Conservation (phyloP, 2,113 vertebrate genomes). For the Sebastes schlegelii region DNA sequence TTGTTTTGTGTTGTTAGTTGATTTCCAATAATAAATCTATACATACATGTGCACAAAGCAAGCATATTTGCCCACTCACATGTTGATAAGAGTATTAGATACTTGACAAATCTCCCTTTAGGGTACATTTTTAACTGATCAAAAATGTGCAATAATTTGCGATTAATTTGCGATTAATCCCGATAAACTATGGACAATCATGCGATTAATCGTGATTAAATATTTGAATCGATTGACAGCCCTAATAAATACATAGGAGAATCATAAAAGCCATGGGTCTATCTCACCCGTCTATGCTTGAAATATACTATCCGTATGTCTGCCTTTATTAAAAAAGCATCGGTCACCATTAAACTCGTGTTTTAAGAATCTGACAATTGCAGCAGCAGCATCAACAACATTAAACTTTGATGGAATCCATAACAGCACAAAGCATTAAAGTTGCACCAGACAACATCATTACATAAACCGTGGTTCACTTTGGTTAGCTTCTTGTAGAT, state of each 20-base stretch:
- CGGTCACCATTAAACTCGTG: neutral
- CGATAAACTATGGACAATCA: too few relatives aligned
- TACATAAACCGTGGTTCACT: constrained; percentile 33
- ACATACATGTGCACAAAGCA: too few relatives aligned
- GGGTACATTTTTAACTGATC: too few relatives aligned
- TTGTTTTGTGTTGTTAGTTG: too few relatives aligned
- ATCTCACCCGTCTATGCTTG: neutral
- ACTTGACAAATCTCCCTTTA: too few relatives aligned
- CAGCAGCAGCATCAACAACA: constrained; percentile 9
- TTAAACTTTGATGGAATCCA: constrained; percentile 53
- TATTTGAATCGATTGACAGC: too few relatives aligned
- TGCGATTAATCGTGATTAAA: too few relatives aligned
- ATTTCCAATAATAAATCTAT: too few relatives aligned
- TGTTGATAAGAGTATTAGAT: too few relatives aligned
- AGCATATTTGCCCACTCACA: too few relatives aligned
- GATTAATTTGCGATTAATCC: too few relatives aligned
- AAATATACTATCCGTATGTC: neutral
- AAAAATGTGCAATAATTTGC: too few relatives aligned
- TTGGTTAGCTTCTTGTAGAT: constrained; percentile 7
- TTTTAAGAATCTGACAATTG: constrained; percentile 9
- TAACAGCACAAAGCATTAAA: constrained; percentile 27
- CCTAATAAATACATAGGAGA: neutral
- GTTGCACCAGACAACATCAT: constrained; percentile 30
- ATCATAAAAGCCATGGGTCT: neutral
- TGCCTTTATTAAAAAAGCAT: neutral